A percentile compares a stretch with the other conserved stretches of the same genome.
Evolutionary conservation across 2,113 vertebrate species (phyloP).

Genomic region (Corythoichthys haematopterus): DNA sequence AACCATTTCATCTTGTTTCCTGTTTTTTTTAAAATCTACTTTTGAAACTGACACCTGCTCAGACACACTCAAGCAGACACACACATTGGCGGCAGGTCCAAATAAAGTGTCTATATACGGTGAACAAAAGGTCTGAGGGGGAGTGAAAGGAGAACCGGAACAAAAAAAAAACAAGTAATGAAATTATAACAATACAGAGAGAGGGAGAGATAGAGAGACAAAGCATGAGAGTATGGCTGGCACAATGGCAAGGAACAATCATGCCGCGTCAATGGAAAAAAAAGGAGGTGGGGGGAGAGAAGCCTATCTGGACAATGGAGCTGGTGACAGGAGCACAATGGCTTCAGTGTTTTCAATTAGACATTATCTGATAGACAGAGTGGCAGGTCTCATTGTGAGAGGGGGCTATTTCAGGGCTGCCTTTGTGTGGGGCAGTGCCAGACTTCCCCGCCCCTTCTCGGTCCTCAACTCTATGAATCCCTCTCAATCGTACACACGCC

Average conservation of each 20-base stretch:
- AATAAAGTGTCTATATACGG: conserved; percentile 73
- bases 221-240: conserved; percentile 73
- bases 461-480: conserved; percentile 58
- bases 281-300: conserved; percentile 56
- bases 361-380: conserved; percentile 99
- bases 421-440: conserved; percentile 89
- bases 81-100: conserved; percentile 61
- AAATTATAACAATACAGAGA: conserved; percentile 87
- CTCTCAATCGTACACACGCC: conserved; percentile 32
- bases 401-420: conserved; percentile 96
- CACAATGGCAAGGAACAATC: conserved; percentile 99
- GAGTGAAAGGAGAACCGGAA: conserved; percentile 84
- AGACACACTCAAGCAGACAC: conserved; percentile 46
- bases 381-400: conserved; percentile 90
- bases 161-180: conserved; percentile 91
- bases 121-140: conserved; percentile 75
- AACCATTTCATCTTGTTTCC: conserved; percentile 63
- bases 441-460: conserved; percentile 81
- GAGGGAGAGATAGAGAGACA: conserved; percentile 55
- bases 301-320: conserved; percentile 87
- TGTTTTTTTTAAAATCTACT: conserved; percentile 61
- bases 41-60: conserved; percentile 67
- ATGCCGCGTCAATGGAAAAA: conserved; percentile 90
- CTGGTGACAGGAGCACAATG: conserved; percentile 99
- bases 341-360: conserved; percentile 94